Base-by-base conservation (phyloP, 1,140 invertebrate species). In the Aphaenogaster rudis region DNA sequence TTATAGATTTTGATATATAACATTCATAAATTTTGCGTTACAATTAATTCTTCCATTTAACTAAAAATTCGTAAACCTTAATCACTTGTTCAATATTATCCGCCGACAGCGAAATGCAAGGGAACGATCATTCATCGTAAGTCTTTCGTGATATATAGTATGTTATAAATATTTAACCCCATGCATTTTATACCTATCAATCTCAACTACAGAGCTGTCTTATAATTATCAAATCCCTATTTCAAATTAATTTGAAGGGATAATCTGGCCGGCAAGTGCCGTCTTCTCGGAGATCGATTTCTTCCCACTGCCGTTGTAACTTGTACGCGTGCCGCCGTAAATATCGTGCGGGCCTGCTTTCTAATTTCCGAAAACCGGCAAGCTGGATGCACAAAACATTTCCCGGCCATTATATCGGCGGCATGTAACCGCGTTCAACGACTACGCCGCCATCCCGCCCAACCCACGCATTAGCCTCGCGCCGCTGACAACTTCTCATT, bases 401-500 rank as follows among this genome's bases (percentile, higher is more conserved):
- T 89, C 72, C 89, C 80, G 80, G 66, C 69, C 79, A 81, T 90
- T 90, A 90, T 90, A 90, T 90, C 89, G 88, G 88, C 71, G 66
- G 71, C 57, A 54, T 84, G 77, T 90, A 87, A 80, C 84, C 59
- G 79, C 85, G 89, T 87, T 90, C 88, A 87, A 90, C 89, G 88
- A 90, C 86, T 87, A 90, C 66, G 69, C 39, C 88, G 39, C 78
- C 86, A 42, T 79, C 71, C 86, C 59, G 45, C 81, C 39, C 71
- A 79, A 59, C 66, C 61, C 88, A 84, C 80, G 80, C 80, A 84
- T 84, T 84, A 84, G 80, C 80, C 80, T 84, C 80, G 80, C 69
- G 80, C 86, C 89, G 85, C 87, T 90, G 94, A 93, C 94, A 94
- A 95, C 93, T 95, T 93, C 92, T 91, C 93, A 95, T 95, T 94